Evolutionary conservation across 30 jellyfish, hydroid and myxozoan genomes (phyloP), one percentile per base, ranked within the genome.

Genomic region (Pseudorhiza aurosa): DNA sequence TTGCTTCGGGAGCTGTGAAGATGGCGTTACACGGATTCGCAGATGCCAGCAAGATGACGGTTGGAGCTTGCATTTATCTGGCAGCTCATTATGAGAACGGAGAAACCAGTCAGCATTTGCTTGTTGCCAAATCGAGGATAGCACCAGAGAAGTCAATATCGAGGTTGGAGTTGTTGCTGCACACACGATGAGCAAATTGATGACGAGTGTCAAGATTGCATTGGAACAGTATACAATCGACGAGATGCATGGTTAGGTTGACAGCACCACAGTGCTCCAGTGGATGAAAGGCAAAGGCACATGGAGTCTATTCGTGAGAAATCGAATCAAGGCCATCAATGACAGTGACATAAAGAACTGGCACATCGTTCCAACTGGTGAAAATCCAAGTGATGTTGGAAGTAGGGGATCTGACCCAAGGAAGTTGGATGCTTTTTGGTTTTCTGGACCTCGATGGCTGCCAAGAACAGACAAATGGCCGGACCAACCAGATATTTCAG

Each of bases 81-180:
- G 87, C 53, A 18, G 73, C 39, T 14, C 67, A 17, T n/a, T 81
- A 27, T 49, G 76, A 28, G 39, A 65, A 46, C 39, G 51, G 27
- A 65, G 77, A 57, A 11, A 62, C 37, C 49, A 83, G 82, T 47
- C 88, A 83, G 58, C 68, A 60, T 12, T 64, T 85, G 29, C 31
- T 85, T 31, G 71, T 65, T 2, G 62, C 96, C 18, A 85, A 85
- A 68, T 45, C 88, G 30, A 83, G 85, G 36, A 29, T 85, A 8
- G 89, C 85, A 17, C 73, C 62, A 2, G 57, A 69, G 75, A 44
- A 49, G 19, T 17, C 60, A 8, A 85, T 85, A 24, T 94, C 96
- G 4, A 79, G 87, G 26, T 59, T 85, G 70, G 96, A 85, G 55
- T 86, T 75, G 43, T 64, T 9, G 88, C 93, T 0, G 93, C 75